phyloP scores from a whole-genome alignment of 2,113 vertebrate genomes.

The Elgaria multicarinata region DNA sequence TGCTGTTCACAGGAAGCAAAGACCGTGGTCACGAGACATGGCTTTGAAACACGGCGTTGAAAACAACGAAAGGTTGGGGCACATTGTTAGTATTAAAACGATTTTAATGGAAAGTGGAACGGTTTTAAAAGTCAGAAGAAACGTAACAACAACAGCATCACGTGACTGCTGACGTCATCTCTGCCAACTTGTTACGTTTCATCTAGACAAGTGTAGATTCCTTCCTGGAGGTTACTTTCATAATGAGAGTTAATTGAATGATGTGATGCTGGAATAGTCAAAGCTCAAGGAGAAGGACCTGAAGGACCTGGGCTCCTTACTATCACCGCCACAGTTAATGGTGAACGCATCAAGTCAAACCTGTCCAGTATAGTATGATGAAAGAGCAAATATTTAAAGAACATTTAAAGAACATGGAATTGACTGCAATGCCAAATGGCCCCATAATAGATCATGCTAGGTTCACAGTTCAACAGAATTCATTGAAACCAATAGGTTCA shows the following conservation, averaged over 20 bases:
- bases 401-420: neutral
- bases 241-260: conserved; percentile 59
- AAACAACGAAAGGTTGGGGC: no score
- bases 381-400: neutral
- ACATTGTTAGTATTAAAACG: no score
- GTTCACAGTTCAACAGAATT: neutral
- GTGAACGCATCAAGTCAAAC: conserved; percentile 20
- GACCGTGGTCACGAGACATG: no score
- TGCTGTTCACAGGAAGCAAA: no score
- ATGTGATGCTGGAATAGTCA: conserved; percentile 45
- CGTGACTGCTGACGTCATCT: no score
- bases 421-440: no score
- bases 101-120: no score
- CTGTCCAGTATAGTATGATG: neutral
- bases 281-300: conserved; percentile 2
- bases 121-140: no score
- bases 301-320: neutral
- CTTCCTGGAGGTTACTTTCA: conserved; percentile 35
- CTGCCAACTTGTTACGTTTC: no score
- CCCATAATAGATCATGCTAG: neutral
- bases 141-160: no score
- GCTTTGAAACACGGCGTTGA: no score
- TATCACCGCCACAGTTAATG: neutral
- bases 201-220: no score
- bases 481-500: neutral